Conservation (phyloP, 2,113 vertebrate species). For the Capreolus pygargus region DNA sequence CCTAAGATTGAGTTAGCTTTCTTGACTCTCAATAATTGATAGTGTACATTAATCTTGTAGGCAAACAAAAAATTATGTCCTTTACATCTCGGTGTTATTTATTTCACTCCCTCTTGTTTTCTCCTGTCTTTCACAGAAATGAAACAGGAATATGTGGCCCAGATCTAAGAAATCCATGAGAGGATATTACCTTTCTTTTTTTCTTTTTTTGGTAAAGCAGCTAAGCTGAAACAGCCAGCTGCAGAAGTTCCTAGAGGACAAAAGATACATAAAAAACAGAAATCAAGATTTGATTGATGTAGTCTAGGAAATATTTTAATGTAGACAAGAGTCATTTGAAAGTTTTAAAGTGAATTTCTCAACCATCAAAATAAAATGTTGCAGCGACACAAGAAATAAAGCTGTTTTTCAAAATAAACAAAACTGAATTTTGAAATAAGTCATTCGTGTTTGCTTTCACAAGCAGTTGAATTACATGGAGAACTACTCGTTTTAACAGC, state of each 20-base stretch:
- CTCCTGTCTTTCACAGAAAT: background rate
- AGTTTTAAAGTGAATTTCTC: slow-evolving; percentile 18
- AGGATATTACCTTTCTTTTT: background rate
- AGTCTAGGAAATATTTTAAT: slow-evolving; percentile 1
- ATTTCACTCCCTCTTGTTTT: background rate
- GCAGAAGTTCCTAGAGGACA: background rate
- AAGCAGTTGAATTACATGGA: background rate
- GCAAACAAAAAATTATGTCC: background rate
- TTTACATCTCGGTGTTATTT: background rate
- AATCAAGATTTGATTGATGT: background rate
- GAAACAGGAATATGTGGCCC: background rate
- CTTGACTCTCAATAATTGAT: background rate
- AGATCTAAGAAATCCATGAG: background rate
- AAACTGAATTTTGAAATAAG: slow-evolving; percentile 32
- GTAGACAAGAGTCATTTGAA: slow-evolving; percentile 3
- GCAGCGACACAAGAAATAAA: background rate
- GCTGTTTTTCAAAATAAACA: slow-evolving; percentile 44
- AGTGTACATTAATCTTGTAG: background rate
- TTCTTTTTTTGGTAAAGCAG: background rate
- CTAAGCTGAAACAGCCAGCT: slow-evolving; percentile 12
- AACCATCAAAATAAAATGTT: slow-evolving; percentile 38
- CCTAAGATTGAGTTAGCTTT: background rate
- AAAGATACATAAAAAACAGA: background rate
- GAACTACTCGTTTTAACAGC: background rate
- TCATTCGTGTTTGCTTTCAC: slow-evolving; percentile 19